Percentiles rank a stretch among this genome's conserved stretches.
Evolutionary conservation across 2,113 vertebrate species (phyloP).

Genomic region (Lepus americanus): DNA sequence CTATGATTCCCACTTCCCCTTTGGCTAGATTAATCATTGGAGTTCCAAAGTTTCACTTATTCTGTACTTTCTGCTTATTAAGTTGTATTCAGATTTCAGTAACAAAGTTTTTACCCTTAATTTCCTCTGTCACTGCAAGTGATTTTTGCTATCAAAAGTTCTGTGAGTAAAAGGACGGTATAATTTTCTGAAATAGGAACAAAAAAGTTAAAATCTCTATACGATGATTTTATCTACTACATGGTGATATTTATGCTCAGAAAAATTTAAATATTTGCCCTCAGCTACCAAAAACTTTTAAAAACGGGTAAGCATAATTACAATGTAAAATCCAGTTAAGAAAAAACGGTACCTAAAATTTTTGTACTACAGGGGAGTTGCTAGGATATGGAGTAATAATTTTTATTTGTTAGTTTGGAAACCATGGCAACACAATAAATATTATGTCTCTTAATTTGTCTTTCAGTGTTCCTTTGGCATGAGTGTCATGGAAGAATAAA

Average conservation of each 20-base stretch:
- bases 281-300: slow-evolving; percentile 48
- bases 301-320: slow-evolving; percentile 37
- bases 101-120: slow-evolving; percentile 53
- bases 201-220: slow-evolving; percentile 18
- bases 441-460: slow-evolving; percentile 75
- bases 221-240: slow-evolving; percentile 20
- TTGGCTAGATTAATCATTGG: neutral
- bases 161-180: slow-evolving; percentile 47
- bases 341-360: slow-evolving; percentile 56
- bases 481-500: slow-evolving; percentile 72
- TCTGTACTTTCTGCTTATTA: neutral
- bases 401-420: slow-evolving; percentile 79
- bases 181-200: slow-evolving; percentile 36
- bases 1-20: neutral
- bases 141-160: slow-evolving; percentile 37
- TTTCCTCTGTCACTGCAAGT: slow-evolving; percentile 46
- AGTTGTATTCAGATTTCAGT: neutral
- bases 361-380: slow-evolving; percentile 67
- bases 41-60: slow-evolving; percentile 49
- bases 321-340: slow-evolving; percentile 33
- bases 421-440: slow-evolving; percentile 80
- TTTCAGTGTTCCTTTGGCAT: slow-evolving; percentile 67
- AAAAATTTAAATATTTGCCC: slow-evolving; percentile 59
- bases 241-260: slow-evolving; percentile 31
- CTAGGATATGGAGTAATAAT: slow-evolving; percentile 64